Percentiles rank a stretch among this genome's conserved stretches.
Conservation (phyloP, 30 jellyfish, hydroid and myxozoan genomes). For the Aurelia aurita complex sp. Pacific region DNA sequence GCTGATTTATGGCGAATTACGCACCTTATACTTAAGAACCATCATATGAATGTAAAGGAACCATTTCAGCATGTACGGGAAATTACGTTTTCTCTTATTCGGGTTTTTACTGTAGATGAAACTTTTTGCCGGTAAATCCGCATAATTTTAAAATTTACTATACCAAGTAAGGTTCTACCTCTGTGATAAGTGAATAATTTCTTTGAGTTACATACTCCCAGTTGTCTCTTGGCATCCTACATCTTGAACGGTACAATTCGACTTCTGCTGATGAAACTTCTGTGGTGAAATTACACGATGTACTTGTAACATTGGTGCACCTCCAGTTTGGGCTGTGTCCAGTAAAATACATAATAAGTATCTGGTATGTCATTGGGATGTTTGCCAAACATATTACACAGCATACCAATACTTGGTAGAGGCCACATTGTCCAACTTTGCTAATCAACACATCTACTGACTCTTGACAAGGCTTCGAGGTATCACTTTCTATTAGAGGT, state of each 20-base stretch:
- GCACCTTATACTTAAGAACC: background rate
- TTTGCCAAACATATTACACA: constrained; percentile 27
- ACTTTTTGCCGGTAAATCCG: background rate
- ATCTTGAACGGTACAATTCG: constrained; percentile 51
- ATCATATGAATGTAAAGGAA: too few species aligned
- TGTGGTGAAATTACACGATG: constrained; percentile 24
- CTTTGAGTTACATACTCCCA: constrained; percentile 66
- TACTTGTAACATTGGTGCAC: constrained; percentile 44
- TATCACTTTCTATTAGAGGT: too few species aligned
- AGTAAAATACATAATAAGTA: constrained; percentile 73
- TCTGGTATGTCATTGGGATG: constrained; percentile 58
- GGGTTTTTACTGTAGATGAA: too few species aligned
- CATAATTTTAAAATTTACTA: too few species aligned
- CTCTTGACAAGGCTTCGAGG: constrained; percentile 4
- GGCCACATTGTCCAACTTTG: constrained; percentile 83
- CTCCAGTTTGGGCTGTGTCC: constrained; percentile 91
- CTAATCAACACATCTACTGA: constrained; percentile 60
- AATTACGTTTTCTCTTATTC: too few species aligned
- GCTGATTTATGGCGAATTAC: too few species aligned
- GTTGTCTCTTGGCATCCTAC: constrained; percentile 55
- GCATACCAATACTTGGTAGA: constrained; percentile 55
- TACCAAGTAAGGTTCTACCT: constrained; percentile 27
- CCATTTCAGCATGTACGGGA: too few species aligned
- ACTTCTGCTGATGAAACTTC: constrained; percentile 44
- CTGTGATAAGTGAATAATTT: constrained; percentile 60